Percentiles rank a stretch among this genome's conserved stretches.
Conservation (phyloP, 2,113 vertebrate genomes). For the Passer domesticus region DNA sequence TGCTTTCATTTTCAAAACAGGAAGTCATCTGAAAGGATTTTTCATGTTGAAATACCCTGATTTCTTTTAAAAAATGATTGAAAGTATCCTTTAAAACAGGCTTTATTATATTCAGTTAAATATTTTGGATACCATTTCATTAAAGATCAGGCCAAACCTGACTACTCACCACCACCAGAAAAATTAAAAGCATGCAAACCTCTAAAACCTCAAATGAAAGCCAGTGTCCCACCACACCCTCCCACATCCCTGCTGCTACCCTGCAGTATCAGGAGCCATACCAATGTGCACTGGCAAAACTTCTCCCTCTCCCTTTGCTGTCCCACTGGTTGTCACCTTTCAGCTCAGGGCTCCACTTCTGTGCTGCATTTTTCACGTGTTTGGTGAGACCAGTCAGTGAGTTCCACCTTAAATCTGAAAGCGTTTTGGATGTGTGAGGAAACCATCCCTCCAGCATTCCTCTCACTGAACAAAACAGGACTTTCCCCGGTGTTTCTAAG, state of each 20-base stretch:
- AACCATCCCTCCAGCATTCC: neutral
- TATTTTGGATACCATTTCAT: neutral
- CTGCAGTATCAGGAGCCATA: rapidly evolving
- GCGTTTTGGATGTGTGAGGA: neutral
- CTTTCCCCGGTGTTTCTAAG: neutral
- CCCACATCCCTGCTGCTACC: neutral
- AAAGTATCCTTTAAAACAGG: neutral
- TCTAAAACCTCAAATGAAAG: neutral
- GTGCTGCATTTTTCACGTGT: neutral
- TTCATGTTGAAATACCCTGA: neutral
- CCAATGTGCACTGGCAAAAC: neutral
- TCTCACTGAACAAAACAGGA: neutral
- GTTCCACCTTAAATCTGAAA: neutral
- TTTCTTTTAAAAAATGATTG: neutral
- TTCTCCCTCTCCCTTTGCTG: neutral
- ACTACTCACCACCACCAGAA: neutral
- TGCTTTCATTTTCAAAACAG: neutral
- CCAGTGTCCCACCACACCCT: neutral
- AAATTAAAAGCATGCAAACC: neutral
- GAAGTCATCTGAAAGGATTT: neutral
- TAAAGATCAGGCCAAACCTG: neutral
- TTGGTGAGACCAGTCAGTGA: neutral
- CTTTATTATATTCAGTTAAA: neutral
- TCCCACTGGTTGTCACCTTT: neutral
- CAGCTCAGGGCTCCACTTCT: neutral